Evolutionary conservation across 2,113 vertebrate genomes (phyloP).

Genomic region (Gymnocephalus cernua): DNA sequence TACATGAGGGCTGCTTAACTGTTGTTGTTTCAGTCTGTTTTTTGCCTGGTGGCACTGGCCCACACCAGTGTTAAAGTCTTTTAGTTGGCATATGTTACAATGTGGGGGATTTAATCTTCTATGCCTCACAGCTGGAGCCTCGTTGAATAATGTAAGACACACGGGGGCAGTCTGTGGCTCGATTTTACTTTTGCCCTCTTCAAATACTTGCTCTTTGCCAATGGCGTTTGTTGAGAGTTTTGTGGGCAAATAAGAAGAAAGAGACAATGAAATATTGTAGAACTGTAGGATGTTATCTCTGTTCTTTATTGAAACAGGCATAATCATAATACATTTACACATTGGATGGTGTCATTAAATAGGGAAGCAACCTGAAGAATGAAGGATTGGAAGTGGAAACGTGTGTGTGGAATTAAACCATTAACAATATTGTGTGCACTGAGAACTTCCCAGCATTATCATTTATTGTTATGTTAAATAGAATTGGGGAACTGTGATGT

Average conservation of each 20-base stretch:
- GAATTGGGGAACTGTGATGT: neutral
- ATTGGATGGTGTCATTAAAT: constrained; percentile 34
- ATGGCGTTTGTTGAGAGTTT: constrained; percentile 59
- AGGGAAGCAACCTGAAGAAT: constrained; percentile 27
- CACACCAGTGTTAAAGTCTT: constrained; percentile 71
- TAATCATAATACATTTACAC: constrained; percentile 34
- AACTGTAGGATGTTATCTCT: constrained; percentile 41
- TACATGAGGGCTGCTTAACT: constrained; percentile 55
- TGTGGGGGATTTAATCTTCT: constrained; percentile 83
- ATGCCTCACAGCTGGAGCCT: constrained; percentile 79
- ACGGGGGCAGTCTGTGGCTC: constrained; percentile 76
- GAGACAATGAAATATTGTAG: constrained; percentile 28
- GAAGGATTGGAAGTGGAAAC: constrained; percentile 12
- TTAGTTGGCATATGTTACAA: constrained; percentile 76
- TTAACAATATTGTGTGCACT: constrained; percentile 10
- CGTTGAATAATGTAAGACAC: constrained; percentile 82
- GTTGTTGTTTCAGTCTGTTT: constrained; percentile 69
- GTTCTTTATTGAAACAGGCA: constrained; percentile 45
- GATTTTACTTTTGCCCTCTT: constrained; percentile 77
- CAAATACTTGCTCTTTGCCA: constrained; percentile 74
- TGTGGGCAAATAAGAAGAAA: constrained; percentile 62
- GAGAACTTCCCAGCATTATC: neutral
- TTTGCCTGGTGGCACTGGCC: constrained; percentile 74
- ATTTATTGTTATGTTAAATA: constrained; percentile 4
- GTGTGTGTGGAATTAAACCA: constrained; percentile 15